Conservation (phyloP, 2,888 invertebrate species). For the Rotaria sp. region DNA sequence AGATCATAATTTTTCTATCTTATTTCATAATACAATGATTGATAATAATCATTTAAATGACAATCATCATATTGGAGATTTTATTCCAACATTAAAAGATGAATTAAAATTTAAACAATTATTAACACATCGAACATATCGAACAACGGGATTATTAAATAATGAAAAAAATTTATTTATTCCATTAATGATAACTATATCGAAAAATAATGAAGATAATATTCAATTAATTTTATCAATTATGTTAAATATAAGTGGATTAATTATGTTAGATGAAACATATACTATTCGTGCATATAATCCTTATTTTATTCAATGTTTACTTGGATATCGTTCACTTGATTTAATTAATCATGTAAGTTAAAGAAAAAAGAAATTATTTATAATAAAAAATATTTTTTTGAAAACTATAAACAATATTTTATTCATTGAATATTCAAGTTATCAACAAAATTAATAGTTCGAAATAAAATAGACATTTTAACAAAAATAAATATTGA, state of each 20-base stretch:
- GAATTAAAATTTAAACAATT: slow-evolving; percentile 8
- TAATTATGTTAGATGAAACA: slow-evolving; percentile 20
- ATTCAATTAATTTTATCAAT: background rate
- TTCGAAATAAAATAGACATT: too few relatives aligned
- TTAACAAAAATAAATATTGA: too few relatives aligned
- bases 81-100: slow-evolving; percentile 20
- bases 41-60: background rate
- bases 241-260: slow-evolving; percentile 13
- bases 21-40: slow-evolving; percentile 25
- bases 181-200: background rate
- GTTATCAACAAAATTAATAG: too few relatives aligned
- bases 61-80: background rate
- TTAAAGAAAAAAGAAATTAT: too few relatives aligned
- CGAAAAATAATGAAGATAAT: background rate
- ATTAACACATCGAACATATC: background rate
- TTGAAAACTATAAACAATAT: too few relatives aligned
- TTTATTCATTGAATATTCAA: too few relatives aligned
- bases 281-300: slow-evolving; percentile 18
- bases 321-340: slow-evolving; percentile 3
- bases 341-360: slow-evolving; percentile 27
- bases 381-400: too few relatives aligned
- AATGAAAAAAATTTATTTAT: background rate
- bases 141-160: slow-evolving; percentile 12
- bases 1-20: background rate
- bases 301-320: slow-evolving; percentile 26